Evolutionary conservation across 2,888 invertebrate species (phyloP).

Genomic region (Lasioglossum zephyrum): DNA sequence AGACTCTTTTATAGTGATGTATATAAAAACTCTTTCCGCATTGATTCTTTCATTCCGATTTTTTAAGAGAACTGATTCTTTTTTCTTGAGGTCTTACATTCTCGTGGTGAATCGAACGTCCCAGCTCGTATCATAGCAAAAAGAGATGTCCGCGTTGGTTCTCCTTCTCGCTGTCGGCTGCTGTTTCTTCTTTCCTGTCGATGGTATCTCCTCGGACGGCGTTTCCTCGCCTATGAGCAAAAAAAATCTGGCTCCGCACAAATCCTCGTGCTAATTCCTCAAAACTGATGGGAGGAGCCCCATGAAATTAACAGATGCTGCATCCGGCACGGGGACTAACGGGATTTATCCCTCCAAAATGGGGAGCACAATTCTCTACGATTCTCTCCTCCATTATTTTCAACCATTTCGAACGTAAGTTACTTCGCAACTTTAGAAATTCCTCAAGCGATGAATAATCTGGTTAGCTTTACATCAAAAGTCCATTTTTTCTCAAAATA

Average conservation of each 20-base stretch:
- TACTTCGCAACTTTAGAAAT: not conserved
- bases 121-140: no score
- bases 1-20: no score
- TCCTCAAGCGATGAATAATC: not conserved
- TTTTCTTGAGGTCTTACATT: no score
- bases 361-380: not conserved
- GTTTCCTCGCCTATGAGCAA: not conserved
- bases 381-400: not conserved
- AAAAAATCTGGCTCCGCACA: not conserved
- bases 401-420: not conserved
- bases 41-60: no score
- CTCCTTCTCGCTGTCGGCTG: not conserved
- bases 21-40: no score
- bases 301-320: conserved; percentile 33
- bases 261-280: conserved; percentile 43
- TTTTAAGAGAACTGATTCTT: no score
- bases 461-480: not conserved
- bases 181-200: not conserved
- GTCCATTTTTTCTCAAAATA: not conserved
- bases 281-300: conserved; percentile 14
- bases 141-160: no score
- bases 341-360: conserved; percentile 5
- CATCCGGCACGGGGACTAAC: conserved; percentile 17
- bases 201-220: not conserved
- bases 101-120: no score